Conservation (phyloP, 2,113 vertebrate species). For the Phyllopteryx taeniolatus region DNA sequence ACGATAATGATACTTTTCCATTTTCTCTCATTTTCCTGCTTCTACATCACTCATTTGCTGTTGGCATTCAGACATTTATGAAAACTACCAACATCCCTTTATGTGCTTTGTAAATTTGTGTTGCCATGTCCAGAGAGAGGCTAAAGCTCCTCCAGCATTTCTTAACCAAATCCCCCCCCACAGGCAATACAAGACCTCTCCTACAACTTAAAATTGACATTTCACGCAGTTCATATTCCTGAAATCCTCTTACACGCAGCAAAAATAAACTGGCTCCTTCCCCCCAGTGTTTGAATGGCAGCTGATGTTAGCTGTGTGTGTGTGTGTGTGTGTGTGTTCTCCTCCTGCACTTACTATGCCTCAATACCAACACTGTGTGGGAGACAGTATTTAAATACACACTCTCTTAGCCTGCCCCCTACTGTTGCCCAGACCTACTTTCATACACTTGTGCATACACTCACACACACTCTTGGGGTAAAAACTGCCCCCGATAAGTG, state of each 20-base stretch:
- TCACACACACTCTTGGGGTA: constrained; percentile 46
- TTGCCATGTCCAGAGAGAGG: too few species aligned
- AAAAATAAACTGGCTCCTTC: background rate
- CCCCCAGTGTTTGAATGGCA: background rate
- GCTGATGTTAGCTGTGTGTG: background rate
- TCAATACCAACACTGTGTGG: constrained; percentile 55
- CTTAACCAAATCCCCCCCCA: too few species aligned
- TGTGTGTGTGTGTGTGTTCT: constrained; percentile 7
- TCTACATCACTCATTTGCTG: too few species aligned
- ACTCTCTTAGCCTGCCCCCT: constrained; percentile 80
- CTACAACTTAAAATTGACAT: background rate
- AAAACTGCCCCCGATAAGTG: constrained; percentile 31
- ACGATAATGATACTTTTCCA: too few species aligned
- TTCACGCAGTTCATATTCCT: background rate
- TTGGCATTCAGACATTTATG: too few species aligned
- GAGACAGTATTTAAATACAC: constrained; percentile 74
- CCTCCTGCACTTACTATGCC: constrained; percentile 37
- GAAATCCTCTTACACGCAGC: background rate
- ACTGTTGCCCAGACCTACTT: constrained; percentile 72
- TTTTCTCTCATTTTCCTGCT: too few species aligned
- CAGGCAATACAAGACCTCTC: background rate
- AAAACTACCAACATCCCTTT: background rate
- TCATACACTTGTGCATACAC: constrained; percentile 61
- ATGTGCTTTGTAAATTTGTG: background rate
- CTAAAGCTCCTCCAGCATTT: too few species aligned